phyloP scores from a whole-genome alignment of 2,113 vertebrate genomes.

The Semnopithecus entellus region DNA sequence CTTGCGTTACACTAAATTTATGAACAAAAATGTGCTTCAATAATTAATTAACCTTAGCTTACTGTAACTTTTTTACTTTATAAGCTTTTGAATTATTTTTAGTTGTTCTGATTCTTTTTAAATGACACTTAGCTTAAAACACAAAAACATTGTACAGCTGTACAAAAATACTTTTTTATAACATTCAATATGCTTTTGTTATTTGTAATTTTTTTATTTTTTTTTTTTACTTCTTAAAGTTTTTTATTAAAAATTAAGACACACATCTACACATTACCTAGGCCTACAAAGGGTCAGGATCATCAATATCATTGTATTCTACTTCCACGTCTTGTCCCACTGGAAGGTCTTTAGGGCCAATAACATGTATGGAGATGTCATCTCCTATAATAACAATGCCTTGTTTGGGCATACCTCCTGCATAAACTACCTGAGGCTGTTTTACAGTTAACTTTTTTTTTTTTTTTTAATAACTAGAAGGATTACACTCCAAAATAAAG shows the following conservation, averaged over 20 bases:
- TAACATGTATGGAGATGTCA: neutral
- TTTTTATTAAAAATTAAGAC: neutral
- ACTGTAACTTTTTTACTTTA: neutral
- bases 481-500: neutral
- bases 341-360: neutral
- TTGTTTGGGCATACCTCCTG: neutral
- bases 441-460: neutral
- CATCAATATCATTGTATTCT: neutral
- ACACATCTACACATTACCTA: neutral
- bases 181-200: neutral
- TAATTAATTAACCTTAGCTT: neutral
- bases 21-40: neutral
- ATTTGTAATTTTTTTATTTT: neutral
- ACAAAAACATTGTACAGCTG: neutral
- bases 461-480: neutral
- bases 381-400: neutral
- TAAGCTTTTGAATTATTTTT: neutral
- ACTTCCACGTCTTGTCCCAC: neutral
- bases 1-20: neutral
- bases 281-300: neutral
- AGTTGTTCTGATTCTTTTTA: neutral
- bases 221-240: neutral
- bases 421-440: neutral
- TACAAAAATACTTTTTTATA: neutral
- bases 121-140: neutral